Percentiles rank a stretch among this genome's conserved stretches.
Conservation (phyloP, 2,888 invertebrate species). For the Ophion ventricosus region DNA sequence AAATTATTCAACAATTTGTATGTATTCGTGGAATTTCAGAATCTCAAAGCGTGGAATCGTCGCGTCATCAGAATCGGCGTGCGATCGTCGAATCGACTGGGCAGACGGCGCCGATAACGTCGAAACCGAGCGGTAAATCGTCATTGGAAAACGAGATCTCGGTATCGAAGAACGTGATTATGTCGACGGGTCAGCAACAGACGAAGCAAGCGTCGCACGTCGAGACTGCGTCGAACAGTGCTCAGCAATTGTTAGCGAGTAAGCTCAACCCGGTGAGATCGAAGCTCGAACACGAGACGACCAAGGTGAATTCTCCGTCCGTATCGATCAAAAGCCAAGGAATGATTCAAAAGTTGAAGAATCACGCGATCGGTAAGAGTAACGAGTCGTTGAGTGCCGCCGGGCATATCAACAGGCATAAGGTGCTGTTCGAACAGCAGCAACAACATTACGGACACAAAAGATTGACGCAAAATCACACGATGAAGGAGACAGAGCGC, state of each 20-base stretch:
- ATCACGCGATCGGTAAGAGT: conserved; percentile 74
- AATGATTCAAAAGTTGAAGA: conserved; percentile 77
- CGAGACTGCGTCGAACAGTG: conserved; percentile 65
- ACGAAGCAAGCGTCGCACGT: conserved; percentile 53
- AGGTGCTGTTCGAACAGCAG: conserved; percentile 44
- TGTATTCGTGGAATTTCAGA: conserved; percentile 74
- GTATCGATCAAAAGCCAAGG: conserved; percentile 70
- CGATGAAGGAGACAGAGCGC: conserved; percentile 71
- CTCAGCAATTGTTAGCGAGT: conserved; percentile 69
- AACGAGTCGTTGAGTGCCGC: conserved; percentile 65
- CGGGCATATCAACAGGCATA: conserved; percentile 75
- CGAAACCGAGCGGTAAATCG: conserved; percentile 72
- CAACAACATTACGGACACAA: conserved; percentile 73
- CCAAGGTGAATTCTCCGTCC: conserved; percentile 68
- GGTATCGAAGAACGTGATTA: conserved; percentile 59
- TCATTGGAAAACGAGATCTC: conserved; percentile 75
- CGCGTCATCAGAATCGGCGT: conserved; percentile 77
- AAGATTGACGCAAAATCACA: conserved; percentile 77
- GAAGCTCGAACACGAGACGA: conserved; percentile 71
- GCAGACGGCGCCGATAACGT: conserved; percentile 67
- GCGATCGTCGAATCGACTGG: conserved; percentile 68
- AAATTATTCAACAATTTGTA: background rate
- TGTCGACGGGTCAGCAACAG: conserved; percentile 37
- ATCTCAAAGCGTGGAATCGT: conserved; percentile 80
- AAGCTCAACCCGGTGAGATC: conserved; percentile 71